Conservation (phyloP, 2,888 invertebrate species). For the Prosapia bicincta region DNA sequence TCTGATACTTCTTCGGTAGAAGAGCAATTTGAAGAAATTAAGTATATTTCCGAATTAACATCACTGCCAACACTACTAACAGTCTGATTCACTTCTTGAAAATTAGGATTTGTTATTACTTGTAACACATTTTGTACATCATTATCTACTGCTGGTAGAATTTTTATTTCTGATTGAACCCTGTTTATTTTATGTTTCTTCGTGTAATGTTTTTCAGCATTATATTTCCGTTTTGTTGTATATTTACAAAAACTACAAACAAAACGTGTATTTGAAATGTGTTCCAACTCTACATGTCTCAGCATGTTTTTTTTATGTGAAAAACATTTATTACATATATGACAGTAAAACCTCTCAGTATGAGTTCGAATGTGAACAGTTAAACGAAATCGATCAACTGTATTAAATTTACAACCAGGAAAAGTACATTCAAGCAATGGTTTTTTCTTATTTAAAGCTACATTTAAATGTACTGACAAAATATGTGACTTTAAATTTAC, state of each 20-base stretch:
- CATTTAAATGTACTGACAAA: neutral
- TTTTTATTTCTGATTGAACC: too few relatives aligned
- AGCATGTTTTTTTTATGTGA: neutral
- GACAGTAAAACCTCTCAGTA: neutral
- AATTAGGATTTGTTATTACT: too few relatives aligned
- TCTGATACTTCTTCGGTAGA: too few relatives aligned
- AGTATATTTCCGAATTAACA: too few relatives aligned
- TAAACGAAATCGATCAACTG: neutral
- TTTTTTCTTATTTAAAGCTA: neutral
- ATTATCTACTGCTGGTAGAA: too few relatives aligned
- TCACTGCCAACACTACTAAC: too few relatives aligned
- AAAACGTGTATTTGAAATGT: neutral
- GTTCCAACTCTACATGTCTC: neutral
- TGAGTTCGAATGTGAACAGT: neutral
- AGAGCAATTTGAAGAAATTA: too few relatives aligned
- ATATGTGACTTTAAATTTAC: neutral
- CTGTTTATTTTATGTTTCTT: neutral
- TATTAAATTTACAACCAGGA: neutral
- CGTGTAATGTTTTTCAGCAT: neutral
- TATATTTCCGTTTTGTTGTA: neutral
- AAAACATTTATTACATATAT: neutral
- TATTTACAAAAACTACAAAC: neutral
- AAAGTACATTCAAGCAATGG: neutral
- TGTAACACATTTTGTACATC: too few relatives aligned
- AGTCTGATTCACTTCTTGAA: too few relatives aligned